A percentile compares a stretch with the other conserved stretches of the same genome.
phyloP scores from a whole-genome alignment of 2,797 vertebrate species.

The Antennarius maculatus region DNA sequence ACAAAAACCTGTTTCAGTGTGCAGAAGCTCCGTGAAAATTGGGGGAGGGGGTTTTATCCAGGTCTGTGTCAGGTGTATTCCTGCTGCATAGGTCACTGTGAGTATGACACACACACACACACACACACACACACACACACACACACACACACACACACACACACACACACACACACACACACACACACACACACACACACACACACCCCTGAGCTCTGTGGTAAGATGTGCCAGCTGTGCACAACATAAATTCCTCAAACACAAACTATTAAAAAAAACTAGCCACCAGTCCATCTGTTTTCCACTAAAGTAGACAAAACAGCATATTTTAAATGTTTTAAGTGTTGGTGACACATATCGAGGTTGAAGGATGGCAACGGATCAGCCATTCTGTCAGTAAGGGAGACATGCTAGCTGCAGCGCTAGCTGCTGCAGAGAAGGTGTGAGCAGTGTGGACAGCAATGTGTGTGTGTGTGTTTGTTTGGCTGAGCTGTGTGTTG shows the following conservation, averaged over 20 bases:
- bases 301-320: neutral
- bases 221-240: conserved; percentile 65
- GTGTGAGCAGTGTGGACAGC: conserved; percentile 28
- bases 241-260: conserved; percentile 51
- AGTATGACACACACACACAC: conserved; percentile 9
- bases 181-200: conserved; percentile 5
- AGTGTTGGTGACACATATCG: too few relatives aligned
- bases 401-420: conserved; percentile 56
- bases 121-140: conserved; percentile 7
- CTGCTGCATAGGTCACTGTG: conserved; percentile 32
- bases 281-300: conserved; percentile 10
- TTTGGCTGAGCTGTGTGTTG: conserved; percentile 15
- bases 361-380: too few relatives aligned
- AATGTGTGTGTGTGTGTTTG: conserved; percentile 18
- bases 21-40: too few relatives aligned
- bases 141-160: conserved; percentile 11
- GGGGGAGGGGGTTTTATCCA: too few relatives aligned
- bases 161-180: conserved; percentile 32
- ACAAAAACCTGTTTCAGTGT: too few relatives aligned
- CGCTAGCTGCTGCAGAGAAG: conserved; percentile 47
- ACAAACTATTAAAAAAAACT: conserved; percentile 14
- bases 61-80: conserved; percentile 9
- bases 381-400: conserved; percentile 3
- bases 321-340: too few relatives aligned
- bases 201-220: conserved; percentile 41